Evolutionary conservation across 2,797 vertebrate species (phyloP).

Genomic region (Sebastes hubbsi): DNA sequence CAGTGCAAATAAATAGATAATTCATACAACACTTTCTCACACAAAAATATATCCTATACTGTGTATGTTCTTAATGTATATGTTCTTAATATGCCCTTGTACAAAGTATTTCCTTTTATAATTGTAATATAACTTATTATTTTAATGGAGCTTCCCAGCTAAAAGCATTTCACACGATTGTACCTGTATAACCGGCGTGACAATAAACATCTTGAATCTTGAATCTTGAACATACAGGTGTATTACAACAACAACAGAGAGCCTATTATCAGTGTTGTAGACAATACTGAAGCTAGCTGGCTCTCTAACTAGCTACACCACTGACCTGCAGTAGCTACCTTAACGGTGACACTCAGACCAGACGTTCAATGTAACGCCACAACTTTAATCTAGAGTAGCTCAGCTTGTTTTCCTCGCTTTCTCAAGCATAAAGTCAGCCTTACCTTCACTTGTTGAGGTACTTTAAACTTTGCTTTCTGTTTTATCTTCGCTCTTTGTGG

Average conservation of each 20-base stretch:
- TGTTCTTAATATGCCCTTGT: accelerated
- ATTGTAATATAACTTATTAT: too few relatives aligned
- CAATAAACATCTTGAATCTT: background rate
- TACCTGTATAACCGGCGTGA: too few relatives aligned
- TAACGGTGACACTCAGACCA: background rate
- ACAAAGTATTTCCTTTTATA: too few relatives aligned
- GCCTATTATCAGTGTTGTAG: background rate
- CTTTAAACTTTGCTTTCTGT: constrained; percentile 1
- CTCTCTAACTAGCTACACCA: background rate
- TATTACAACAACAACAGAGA: background rate
- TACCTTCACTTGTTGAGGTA: constrained; percentile 5
- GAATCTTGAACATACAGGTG: background rate
- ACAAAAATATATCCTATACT: too few relatives aligned
- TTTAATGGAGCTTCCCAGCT: too few relatives aligned
- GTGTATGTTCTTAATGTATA: too few relatives aligned
- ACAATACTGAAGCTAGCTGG: background rate
- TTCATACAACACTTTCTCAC: too few relatives aligned
- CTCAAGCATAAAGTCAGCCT: background rate
- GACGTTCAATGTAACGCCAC: background rate
- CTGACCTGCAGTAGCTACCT: background rate
- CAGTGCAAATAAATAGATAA: too few relatives aligned
- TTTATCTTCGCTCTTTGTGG: background rate
- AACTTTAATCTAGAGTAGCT: background rate
- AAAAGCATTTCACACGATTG: too few relatives aligned
- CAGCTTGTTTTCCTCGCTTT: background rate